phyloP scores from a whole-genome alignment of 2,888 invertebrate genomes.

The Vandiemenella viatica region DNA sequence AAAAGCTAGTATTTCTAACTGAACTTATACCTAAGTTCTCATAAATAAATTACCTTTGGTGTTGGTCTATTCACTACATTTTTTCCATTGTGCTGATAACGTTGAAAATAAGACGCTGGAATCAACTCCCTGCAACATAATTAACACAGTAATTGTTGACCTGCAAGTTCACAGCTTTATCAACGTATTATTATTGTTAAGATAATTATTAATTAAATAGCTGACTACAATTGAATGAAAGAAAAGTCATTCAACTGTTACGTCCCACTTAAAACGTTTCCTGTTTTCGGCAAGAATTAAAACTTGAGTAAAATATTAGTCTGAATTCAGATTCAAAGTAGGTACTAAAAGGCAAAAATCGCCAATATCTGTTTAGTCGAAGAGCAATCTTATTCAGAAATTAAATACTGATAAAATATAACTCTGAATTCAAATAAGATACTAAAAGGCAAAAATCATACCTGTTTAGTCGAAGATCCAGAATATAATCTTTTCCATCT shows the following conservation, averaged over 20 bases:
- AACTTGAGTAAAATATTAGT: too few relatives aligned
- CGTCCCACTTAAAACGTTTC: too few relatives aligned
- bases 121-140: slow-evolving; percentile 40
- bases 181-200: background rate
- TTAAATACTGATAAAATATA: too few relatives aligned
- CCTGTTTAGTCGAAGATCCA: slow-evolving; percentile 57
- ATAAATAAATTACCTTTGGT: slow-evolving; percentile 41
- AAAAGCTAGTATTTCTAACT: too few relatives aligned
- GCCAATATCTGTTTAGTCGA: too few relatives aligned
- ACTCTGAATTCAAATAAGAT: background rate
- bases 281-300: too few relatives aligned
- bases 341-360: too few relatives aligned
- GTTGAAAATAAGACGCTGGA: slow-evolving; percentile 47
- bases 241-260: too few relatives aligned
- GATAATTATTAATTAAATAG: background rate
- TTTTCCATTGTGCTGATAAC: slow-evolving; percentile 40
- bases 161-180: background rate
- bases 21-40: too few relatives aligned
- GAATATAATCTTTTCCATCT: slow-evolving; percentile 45
- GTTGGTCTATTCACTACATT: slow-evolving; percentile 39
- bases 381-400: too few relatives aligned
- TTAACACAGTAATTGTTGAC: background rate
- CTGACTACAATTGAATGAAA: background rate
- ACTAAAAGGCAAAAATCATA: slow-evolving; percentile 15
- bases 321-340: too few relatives aligned